phyloP scores from a whole-genome alignment of 2,113 vertebrate genomes.

The Hylia prasina region DNA sequence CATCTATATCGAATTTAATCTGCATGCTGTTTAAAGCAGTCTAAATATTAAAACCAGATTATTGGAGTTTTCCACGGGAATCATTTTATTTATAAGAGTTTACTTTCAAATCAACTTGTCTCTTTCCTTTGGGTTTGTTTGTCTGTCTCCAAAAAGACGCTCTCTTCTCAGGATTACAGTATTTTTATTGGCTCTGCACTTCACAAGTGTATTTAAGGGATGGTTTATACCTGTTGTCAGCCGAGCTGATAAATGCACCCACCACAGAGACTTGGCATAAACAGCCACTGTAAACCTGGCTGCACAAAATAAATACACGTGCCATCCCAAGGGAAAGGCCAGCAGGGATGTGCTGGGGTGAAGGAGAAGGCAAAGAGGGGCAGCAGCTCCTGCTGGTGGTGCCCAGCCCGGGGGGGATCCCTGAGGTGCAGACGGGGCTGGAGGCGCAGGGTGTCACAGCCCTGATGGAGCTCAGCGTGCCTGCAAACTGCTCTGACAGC shows the following conservation, averaged over 20 bases:
- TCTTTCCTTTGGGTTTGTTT: not conserved
- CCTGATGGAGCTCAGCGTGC: not conserved
- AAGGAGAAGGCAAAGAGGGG: not conserved
- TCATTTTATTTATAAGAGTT: not conserved
- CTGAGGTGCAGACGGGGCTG: not conserved
- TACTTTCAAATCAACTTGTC: not conserved
- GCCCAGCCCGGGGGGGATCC: not conserved
- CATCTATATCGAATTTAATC: not conserved
- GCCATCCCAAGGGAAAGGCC: not conserved
- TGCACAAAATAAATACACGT: rapidly evolving
- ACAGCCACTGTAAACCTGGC: not conserved
- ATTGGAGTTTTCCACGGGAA: not conserved
- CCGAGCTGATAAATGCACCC: not conserved
- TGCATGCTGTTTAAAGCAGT: not conserved
- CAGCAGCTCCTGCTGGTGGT: not conserved
- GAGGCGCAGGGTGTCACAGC: not conserved
- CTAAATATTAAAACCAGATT: conserved; percentile 6
- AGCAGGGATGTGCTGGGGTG: not conserved
- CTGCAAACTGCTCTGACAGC: conserved; percentile 30
- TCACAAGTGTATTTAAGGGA: not conserved
- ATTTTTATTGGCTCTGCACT: not conserved
- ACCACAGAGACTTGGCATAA: not conserved
- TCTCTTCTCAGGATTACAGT: not conserved
- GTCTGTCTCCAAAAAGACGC: not conserved
- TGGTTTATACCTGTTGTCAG: not conserved